Evolutionary conservation across 1,140 invertebrate genomes (phyloP).

Genomic region (Aphelenchoides fujianensis): DNA sequence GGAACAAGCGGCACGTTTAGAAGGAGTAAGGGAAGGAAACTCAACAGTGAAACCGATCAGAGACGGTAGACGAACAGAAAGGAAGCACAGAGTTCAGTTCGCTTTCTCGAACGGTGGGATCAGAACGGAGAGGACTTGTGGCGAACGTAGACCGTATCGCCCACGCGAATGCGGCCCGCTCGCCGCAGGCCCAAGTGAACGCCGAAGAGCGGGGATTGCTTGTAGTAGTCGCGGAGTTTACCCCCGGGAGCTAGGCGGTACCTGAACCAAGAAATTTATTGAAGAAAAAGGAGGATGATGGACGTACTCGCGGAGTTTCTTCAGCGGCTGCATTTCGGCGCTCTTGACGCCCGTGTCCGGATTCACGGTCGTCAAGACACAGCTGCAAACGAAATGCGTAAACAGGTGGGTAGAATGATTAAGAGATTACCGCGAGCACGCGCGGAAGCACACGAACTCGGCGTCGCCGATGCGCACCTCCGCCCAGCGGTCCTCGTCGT

Average conservation of each 20-base stretch:
- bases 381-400: conserved; percentile 21
- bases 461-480: conserved; percentile 48
- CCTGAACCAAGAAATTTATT: conserved; percentile 22
- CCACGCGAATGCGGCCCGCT: conserved; percentile 35
- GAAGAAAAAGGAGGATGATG: too few species aligned
- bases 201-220: conserved; percentile 43
- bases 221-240: conserved; percentile 32
- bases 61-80: too few species aligned
- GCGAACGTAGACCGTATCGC: conserved; percentile 40
- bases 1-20: too few species aligned
- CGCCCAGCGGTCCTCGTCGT: conserved; percentile 66
- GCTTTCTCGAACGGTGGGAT: too few species aligned
- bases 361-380: conserved; percentile 47
- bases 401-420: too few species aligned
- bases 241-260: conserved; percentile 46
- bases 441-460: conserved; percentile 51
- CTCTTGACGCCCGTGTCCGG: conserved; percentile 34
- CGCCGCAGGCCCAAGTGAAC: conserved; percentile 42
- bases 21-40: too few species aligned
- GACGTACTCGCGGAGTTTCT: conserved; percentile 33
- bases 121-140: conserved; percentile 46
- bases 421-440: conserved; percentile 42
- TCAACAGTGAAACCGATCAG: too few species aligned
- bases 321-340: conserved; percentile 43
- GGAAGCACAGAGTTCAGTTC: too few species aligned